Evolutionary conservation across 2,888 invertebrate species (phyloP), one percentile per base, ranked within the genome.

Genomic region (Sesia apiformis): DNA sequence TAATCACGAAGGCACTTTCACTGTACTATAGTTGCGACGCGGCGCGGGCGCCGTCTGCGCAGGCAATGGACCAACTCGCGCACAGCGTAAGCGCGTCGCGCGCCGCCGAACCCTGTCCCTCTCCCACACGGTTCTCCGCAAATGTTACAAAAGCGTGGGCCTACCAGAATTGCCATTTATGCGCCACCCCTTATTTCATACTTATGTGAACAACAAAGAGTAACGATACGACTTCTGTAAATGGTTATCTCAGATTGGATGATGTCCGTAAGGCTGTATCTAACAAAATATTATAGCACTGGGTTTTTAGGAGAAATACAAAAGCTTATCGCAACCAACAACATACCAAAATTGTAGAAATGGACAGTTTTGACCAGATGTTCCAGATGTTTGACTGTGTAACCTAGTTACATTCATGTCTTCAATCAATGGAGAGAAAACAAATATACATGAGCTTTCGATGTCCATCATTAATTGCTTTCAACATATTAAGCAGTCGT

Each of bases 21-120:
- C 86, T 82, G 70, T 64, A 69, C 66, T 65, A 69, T 55, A 51
- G 63, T 61, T 60, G 57, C 58, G 63, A 57, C 57, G 59, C 65
- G 63, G 72, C 74, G 78, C 85, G 88, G 76, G 77, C 82, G 78
- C 65, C 76, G 61, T 66, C 63, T 66, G 76, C 83, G 84, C 83
- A 63, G 66, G 75, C 84, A 78, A 81, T 78, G 84, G 85, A 83
- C 81, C 70, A 69, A 86, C 88, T 84, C 77, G 76, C 76, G 76
- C 64, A 63, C 69, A 62, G 63, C 59, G 55, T 38, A 50, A 7
- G 50, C 50, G 38, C 38, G 7, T 23, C 40, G 39, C 52, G 49
- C 6, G 8, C 49, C 49, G 53, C 5, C 4, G 7, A 39, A n/a
- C 52, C 38, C 50, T 50, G 50, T 63, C 67, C 76, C 81, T 75